A percentile compares a stretch with the other conserved stretches of the same genome.
Evolutionary conservation across 1,140 invertebrate genomes (phyloP).

Genomic region (Amyelois transitella): DNA sequence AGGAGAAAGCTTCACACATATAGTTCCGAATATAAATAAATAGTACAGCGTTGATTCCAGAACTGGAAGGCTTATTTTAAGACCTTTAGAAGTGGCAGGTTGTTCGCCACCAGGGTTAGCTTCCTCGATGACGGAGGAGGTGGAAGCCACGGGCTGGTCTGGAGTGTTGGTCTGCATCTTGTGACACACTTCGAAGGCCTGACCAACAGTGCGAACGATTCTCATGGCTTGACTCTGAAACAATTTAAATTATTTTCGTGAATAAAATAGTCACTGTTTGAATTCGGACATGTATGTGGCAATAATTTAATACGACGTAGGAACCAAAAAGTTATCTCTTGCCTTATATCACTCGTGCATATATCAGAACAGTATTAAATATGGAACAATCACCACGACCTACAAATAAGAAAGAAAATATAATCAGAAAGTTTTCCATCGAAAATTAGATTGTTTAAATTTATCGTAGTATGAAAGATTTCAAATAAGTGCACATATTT

Average conservation of each 20-base stretch:
- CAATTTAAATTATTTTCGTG: neutral
- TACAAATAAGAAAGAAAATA: neutral
- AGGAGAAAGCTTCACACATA: no score
- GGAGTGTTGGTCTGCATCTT: conserved; percentile 82
- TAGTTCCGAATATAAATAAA: no score
- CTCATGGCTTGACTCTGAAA: conserved; percentile 96
- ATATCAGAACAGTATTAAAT: no score
- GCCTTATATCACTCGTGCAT: no score
- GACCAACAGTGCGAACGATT: conserved; percentile 97
- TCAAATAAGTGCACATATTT: neutral
- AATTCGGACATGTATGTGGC: no score
- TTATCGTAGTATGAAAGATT: neutral
- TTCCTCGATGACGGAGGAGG: conserved; percentile 45
- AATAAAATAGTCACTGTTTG: neutral
- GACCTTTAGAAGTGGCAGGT: conserved; percentile 49
- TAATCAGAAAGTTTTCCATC: neutral
- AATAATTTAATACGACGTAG: no score
- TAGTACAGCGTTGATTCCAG: no score
- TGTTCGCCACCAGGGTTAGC: conserved; percentile 25
- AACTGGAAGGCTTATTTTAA: neutral
- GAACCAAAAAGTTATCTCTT: no score
- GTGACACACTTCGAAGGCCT: conserved; percentile 99
- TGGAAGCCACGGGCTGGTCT: conserved; percentile 46
- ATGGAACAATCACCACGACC: no score
- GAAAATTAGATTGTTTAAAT: neutral